phyloP scores from a whole-genome alignment of 2,888 invertebrate genomes.

The Drosophila lacicola region DNA sequence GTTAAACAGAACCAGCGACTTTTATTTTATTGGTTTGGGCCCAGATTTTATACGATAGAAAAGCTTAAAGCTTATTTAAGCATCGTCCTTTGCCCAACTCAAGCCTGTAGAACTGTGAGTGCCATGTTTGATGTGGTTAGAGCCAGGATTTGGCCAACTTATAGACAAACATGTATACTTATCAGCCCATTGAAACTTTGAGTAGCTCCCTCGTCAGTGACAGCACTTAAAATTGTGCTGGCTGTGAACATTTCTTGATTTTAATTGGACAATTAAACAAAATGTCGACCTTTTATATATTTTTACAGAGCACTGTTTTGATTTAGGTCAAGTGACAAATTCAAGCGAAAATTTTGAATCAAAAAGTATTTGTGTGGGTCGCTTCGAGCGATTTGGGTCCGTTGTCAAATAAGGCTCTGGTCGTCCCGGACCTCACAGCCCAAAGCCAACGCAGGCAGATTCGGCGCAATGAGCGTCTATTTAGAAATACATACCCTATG shows the following conservation, averaged over 20 bases:
- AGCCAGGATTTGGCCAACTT: too few species aligned
- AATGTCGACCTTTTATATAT: constrained; percentile 33
- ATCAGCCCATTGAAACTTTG: not conserved
- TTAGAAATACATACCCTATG: constrained; percentile 1
- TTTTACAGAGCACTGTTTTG: constrained; percentile 39
- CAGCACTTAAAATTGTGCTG: constrained; percentile 16
- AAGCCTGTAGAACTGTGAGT: too few species aligned
- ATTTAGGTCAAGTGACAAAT: constrained; percentile 65
- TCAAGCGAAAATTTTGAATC: constrained; percentile 18
- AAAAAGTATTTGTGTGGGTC: constrained; percentile 21
- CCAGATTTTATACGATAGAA: too few species aligned
- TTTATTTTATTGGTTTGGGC: too few species aligned
- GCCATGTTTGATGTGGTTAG: too few species aligned
- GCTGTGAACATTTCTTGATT: constrained; percentile 27
- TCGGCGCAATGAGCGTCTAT: constrained; percentile 38
- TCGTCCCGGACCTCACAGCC: constrained; percentile 12
- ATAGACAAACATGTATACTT: too few species aligned
- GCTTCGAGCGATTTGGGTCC: not conserved
- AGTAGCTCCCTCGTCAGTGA: constrained; percentile 31
- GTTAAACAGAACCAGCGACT: too few species aligned
- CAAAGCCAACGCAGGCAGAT: constrained; percentile 17
- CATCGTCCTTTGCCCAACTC: too few species aligned
- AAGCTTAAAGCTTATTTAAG: too few species aligned
- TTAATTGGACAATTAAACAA: constrained; percentile 51
- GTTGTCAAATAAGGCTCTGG: not conserved